Percentiles rank a stretch among this genome's conserved stretches.
These are phyloP conservation scores for Thyatira batis DNA, from an alignment of 2,888 invertebrate genomes.

Conservation along the genomic window DNA sequence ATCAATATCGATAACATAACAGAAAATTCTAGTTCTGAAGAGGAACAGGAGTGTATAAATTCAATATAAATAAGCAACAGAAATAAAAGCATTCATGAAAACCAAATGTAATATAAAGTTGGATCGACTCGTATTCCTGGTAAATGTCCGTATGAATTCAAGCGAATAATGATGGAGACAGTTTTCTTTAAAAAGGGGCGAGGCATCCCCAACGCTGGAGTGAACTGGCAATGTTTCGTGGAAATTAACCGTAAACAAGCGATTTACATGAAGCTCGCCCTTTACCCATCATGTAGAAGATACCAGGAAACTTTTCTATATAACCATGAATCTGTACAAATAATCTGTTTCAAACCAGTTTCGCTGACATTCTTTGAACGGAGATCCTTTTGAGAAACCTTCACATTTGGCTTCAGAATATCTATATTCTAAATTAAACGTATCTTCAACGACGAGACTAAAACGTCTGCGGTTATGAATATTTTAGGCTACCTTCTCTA, in stretches of 20 bases:
- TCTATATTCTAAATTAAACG: not conserved
- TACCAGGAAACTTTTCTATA: not conserved
- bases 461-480: not conserved
- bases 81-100: not conserved
- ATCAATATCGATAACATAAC: not conserved
- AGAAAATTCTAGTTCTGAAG: not conserved
- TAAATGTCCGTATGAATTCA: not conserved
- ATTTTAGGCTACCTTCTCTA: not conserved
- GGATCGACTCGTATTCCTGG: not conserved
- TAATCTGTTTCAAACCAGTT: not conserved
- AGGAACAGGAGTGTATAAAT: not conserved
- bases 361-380: not conserved
- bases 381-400: not conserved
- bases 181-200: conserved; percentile 1
- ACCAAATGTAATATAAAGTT: not conserved
- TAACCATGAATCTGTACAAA: not conserved
- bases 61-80: not conserved
- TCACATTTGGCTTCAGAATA: not conserved
- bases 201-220: conserved; percentile 6
- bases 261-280: conserved; percentile 21
- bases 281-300: not conserved
- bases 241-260: conserved; percentile 19
- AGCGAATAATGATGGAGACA: not conserved
- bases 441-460: not conserved
- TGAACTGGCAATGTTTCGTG: conserved; percentile 10